Base-by-base conservation (phyloP, 2,888 invertebrate genomes). In the Chalcosyrphus nemorum region DNA sequence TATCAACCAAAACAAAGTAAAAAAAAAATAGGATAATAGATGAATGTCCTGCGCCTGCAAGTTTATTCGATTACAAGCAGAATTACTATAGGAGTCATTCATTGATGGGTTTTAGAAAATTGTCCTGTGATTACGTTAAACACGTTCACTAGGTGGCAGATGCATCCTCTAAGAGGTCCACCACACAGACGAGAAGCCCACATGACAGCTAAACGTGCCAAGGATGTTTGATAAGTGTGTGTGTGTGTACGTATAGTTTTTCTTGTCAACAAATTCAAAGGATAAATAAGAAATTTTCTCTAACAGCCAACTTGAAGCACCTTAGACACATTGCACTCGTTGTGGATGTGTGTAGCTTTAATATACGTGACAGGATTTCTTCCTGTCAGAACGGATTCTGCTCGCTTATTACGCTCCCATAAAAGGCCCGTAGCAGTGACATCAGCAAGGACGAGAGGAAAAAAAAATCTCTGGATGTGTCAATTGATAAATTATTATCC, bases 401-500 rank as follows among this genome's bases (percentile, higher is more conserved):
- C 29, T 80, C 63, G 80, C 70, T 80, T 80, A 75, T 71, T 80
- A 84, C 70, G 65, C 80, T 47, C 47, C 74, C 74, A 75, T 80
- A 78, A 84, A 84, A 65, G 80, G 50, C 82, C 77, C 82, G 24
- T 52, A 57, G 17, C 19, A 56, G 27, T 71, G 70, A 70, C 75
- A 71, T 24, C 7, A 65, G 56, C 56, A 57, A 13, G 35, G 24
- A 54, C 21, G 4, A n/a, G 9, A 32, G 15, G 3, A 57, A 15
- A 19, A 56, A 27, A 3, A 41, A 35, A 65, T 65, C 57, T 38
- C 21, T 63, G 80, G 65, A 80, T 84, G 80, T 84, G 84, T 80
- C 84, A 84, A 84, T 84, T 84, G 84, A 84, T 84, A 84, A 84
- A 80, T 84, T 84, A 84, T 80, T 80, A 80, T 84, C 84, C 84